phyloP scores from a whole-genome alignment of 2,888 invertebrate genomes.

The Strigamia crassipes region DNA sequence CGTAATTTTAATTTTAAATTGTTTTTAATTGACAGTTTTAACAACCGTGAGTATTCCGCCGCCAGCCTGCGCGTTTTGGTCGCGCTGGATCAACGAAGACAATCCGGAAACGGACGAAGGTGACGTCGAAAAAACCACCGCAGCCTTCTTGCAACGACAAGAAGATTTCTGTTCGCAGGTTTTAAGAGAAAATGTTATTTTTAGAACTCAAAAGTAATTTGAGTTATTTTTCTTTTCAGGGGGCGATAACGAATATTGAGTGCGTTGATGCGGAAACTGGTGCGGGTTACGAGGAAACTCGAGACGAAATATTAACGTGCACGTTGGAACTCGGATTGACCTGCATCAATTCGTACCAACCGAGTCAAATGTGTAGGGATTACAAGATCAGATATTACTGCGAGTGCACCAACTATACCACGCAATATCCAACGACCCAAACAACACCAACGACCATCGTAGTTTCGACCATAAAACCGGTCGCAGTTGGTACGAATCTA shows the following conservation, averaged over 20 bases:
- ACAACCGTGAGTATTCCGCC: constrained; percentile 52
- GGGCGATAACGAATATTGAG: constrained; percentile 53
- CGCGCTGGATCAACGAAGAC: constrained; percentile 55
- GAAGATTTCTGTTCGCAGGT: constrained; percentile 54
- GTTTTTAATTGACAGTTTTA: constrained; percentile 50
- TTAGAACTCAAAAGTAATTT: background rate
- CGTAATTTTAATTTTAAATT: too few species aligned
- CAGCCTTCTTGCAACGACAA: constrained; percentile 43
- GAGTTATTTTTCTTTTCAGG: constrained; percentile 51
- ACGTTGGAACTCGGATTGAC: constrained; percentile 52
- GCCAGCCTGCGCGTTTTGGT: constrained; percentile 53
- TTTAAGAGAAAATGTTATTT: constrained; percentile 37
- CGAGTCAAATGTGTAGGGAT: constrained; percentile 53
- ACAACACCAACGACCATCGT: constrained; percentile 58
- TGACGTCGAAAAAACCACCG: constrained; percentile 52
- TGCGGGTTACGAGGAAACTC: constrained; percentile 50
- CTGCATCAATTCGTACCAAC: constrained; percentile 53
- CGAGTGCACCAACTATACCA: constrained; percentile 53
- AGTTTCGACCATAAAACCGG: constrained; percentile 50
- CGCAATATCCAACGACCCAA: constrained; percentile 50
- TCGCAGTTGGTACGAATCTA: constrained; percentile 49
- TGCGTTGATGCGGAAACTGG: constrained; percentile 53
- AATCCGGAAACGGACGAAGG: constrained; percentile 52
- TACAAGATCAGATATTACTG: constrained; percentile 56
- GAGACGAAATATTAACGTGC: constrained; percentile 53